Evolutionary conservation across 1,140 invertebrate genomes (phyloP).

Genomic region (Apis laboriosa): DNA sequence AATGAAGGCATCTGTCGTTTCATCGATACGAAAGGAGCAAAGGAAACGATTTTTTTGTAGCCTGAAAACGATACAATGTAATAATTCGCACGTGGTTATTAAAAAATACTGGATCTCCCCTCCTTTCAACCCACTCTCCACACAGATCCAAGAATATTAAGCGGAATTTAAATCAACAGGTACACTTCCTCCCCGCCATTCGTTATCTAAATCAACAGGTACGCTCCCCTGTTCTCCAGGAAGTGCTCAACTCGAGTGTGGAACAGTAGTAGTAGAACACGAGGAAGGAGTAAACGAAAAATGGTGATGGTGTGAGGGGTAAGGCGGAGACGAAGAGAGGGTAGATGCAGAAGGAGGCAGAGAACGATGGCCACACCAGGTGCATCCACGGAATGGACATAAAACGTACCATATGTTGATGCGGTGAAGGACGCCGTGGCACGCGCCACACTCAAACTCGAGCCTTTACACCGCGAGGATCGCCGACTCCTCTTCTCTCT

Average conservation of each 20-base stretch:
- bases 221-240: neutral
- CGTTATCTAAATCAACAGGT: slow-evolving; percentile 46
- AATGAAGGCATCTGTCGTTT: slow-evolving; percentile 68
- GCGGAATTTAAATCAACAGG: slow-evolving; percentile 22
- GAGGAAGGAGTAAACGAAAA: slow-evolving; percentile 14
- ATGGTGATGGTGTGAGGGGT: neutral
- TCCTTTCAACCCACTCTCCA: neutral
- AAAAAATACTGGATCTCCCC: too few relatives aligned
- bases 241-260: slow-evolving; percentile 2
- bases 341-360: slow-evolving; percentile 54
- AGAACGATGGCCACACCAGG: slow-evolving; percentile 69
- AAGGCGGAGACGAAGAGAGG: slow-evolving; percentile 47
- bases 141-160: neutral
- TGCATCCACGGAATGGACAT: slow-evolving; percentile 76
- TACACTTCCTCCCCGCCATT: neutral
- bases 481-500: slow-evolving; percentile 29
- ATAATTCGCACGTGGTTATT: neutral
- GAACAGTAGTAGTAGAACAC: neutral
- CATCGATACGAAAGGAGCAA: neutral
- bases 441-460: slow-evolving; percentile 79
- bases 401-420: slow-evolving; percentile 79
- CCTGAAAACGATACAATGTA: neutral
- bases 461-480: slow-evolving; percentile 72
- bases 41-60: neutral
- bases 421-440: slow-evolving; percentile 74